These are phyloP conservation scores for Rhyacophila brunnea DNA, from an alignment of 1,140 invertebrate species.

Conservation along the genomic window DNA sequence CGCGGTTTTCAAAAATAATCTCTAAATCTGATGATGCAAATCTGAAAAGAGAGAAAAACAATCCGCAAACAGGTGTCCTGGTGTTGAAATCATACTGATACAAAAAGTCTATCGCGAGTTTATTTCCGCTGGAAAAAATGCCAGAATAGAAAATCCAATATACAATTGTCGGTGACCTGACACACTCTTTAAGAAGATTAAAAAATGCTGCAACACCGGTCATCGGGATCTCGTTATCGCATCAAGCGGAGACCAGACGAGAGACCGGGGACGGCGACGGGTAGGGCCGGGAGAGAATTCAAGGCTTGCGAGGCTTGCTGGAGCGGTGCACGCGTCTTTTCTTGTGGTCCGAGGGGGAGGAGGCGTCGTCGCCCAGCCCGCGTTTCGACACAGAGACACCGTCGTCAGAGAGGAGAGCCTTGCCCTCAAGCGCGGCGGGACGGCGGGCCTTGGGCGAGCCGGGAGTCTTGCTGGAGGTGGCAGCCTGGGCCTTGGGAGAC, in stretches of 20 bases:
- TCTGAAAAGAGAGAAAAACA: no score
- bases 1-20: no score
- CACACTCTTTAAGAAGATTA: no score
- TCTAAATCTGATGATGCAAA: no score
- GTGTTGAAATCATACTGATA: no score
- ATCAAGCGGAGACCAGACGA: not conserved
- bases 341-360: slow-evolving; percentile 28
- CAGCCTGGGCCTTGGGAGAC: slow-evolving; percentile 19
- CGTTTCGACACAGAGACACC: slow-evolving; percentile 25
- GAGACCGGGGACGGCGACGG: not conserved
- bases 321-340: slow-evolving; percentile 31
- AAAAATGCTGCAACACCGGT: no score
- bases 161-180: no score
- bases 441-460: slow-evolving; percentile 31
- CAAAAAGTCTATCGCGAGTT: no score
- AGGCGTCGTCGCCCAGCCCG: slow-evolving; percentile 3
- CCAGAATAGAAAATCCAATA: no score
- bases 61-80: no score
- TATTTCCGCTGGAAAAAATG: no score
- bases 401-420: slow-evolving; percentile 22
- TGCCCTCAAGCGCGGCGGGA: slow-evolving; percentile 7
- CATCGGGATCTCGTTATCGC: no score
- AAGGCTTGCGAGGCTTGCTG: slow-evolving; percentile 28
- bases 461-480: slow-evolving; percentile 14
- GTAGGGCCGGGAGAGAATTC: not conserved